These are phyloP conservation scores for Podotricha telesiphe DNA, from an alignment of 2,888 invertebrate genomes.

Conservation along the genomic window DNA sequence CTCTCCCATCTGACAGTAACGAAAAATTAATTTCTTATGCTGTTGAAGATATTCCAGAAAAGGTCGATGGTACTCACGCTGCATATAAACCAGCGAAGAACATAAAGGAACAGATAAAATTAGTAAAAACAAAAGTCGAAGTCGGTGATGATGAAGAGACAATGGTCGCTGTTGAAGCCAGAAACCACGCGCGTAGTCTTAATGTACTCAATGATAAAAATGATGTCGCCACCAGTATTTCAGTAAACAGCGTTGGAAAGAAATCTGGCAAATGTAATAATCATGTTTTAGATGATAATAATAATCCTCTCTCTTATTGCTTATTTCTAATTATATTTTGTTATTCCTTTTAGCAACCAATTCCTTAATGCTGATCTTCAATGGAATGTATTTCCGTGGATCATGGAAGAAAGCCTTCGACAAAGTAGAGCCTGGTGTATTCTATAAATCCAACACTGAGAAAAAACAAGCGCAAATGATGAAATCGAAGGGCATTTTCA, in stretches of 20 bases:
- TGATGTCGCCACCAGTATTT: constrained; percentile 84
- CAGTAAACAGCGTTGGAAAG: constrained; percentile 85
- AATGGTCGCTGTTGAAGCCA: constrained; percentile 84
- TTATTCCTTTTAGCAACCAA: constrained; percentile 64
- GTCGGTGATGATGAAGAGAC: constrained; percentile 82
- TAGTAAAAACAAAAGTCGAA: constrained; percentile 77
- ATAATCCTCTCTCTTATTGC: neutral
- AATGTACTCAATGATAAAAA: constrained; percentile 69
- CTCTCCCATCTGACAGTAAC: constrained; percentile 72
- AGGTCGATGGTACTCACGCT: constrained; percentile 63
- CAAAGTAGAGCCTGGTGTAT: constrained; percentile 80
- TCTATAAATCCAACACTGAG: constrained; percentile 84
- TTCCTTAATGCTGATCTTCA: constrained; percentile 88
- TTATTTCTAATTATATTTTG: neutral
- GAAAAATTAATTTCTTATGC: constrained; percentile 82
- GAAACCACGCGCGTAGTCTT: constrained; percentile 76
- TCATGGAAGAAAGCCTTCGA: constrained; percentile 89
- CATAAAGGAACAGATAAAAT: constrained; percentile 81
- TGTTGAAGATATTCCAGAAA: constrained; percentile 77
- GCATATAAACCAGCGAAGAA: constrained; percentile 77
- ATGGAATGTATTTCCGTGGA: constrained; percentile 91
- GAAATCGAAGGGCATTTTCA: constrained; percentile 85
- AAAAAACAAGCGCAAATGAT: constrained; percentile 87
- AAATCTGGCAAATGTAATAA: constrained; percentile 67
- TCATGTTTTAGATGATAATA: neutral